Evolutionary conservation across 2,113 vertebrate species (phyloP), one percentile per base, ranked within the genome.

Genomic region (Cervus canadensis): DNA sequence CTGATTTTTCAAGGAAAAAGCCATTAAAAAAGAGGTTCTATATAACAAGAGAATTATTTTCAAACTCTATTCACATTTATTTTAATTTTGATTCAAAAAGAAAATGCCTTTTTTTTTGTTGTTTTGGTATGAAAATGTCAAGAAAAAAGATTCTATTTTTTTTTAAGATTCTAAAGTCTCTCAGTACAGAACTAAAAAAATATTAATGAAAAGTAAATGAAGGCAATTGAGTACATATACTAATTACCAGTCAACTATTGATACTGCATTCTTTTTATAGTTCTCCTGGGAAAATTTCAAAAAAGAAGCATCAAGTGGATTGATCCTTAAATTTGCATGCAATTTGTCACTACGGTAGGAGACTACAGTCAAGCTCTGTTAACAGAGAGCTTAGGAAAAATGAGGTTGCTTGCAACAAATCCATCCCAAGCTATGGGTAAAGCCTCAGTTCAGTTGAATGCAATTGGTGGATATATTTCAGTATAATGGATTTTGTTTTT

Each of bases 311-410:
- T 84, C 23, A 93, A 92, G 30, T 36, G 60, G 85, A 94, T 92
- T 67, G 97, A 82, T 40, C 23, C 88, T 89, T 98, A 95, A 95
- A 74, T 62, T 78, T 82, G 2, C 30, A 96, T 97, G 95, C 81
- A 96, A 87, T 92, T 86, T 87, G 54, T 88, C 78, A 95, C 83
- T 81, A 82, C 0, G 6, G 81, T 17, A 88, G 40, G 33, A 89
- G n/a, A 84, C n/a, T 98, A 94, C 43, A 89, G 93, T 97, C 19
- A 84, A 50, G 97, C 87, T 97, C 88, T 12, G 21, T 97, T 98
- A 97, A 92, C 89, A 96, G 83, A 98, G 88, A 85, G 91, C 84
- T 95, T 71, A 97, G 85, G 78, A 96, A 94, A 98, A 74, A 97
- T 84, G 98, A 91, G 92, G 90, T 62, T 64, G 96, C 78, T 94